Evolutionary conservation across 1,140 invertebrate genomes (phyloP).

Genomic region (Aradophagus sp.): DNA sequence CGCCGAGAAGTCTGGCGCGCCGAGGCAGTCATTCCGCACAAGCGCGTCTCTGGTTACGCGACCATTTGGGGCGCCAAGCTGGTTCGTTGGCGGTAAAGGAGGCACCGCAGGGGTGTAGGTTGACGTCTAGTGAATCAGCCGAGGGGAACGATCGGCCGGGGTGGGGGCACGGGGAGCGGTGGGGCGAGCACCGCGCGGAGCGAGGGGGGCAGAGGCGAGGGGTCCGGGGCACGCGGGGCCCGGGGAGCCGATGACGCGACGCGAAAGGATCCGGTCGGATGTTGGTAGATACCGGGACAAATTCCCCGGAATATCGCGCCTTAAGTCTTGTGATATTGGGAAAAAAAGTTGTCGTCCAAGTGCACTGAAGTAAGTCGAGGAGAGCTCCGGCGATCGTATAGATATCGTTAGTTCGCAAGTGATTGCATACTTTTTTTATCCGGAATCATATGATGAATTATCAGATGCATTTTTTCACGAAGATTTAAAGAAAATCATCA

Average conservation of each 20-base stretch:
- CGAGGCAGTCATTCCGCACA: slow-evolving; percentile 59
- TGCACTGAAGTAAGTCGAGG: too few relatives aligned
- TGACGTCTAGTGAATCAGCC: slow-evolving; percentile 56
- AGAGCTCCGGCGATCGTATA: too few relatives aligned
- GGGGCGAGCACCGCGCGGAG: not conserved
- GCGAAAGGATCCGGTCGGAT: slow-evolving; percentile 34
- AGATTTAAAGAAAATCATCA: too few relatives aligned
- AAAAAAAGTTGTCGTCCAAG: too few relatives aligned
- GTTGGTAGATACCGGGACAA: slow-evolving; percentile 9
- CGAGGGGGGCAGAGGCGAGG: not conserved
- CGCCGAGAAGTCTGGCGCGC: slow-evolving; percentile 74
- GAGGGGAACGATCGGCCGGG: slow-evolving; percentile 38
- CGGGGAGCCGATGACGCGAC: slow-evolving; percentile 40
- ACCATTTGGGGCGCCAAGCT: slow-evolving; percentile 74
- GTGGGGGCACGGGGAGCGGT: slow-evolving; percentile 13
- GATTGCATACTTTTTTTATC: too few relatives aligned
- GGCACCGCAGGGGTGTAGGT: slow-evolving; percentile 52
- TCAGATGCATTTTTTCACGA: too few relatives aligned
- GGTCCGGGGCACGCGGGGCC: slow-evolving; percentile 11
- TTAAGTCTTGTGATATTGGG: too few relatives aligned
- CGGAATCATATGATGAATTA: too few relatives aligned
- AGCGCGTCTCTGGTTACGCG: slow-evolving; percentile 73
- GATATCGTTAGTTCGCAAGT: too few relatives aligned
- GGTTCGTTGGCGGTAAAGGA: slow-evolving; percentile 52
- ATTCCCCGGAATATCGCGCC: slow-evolving; percentile 2